These are phyloP conservation scores for Agrotis segetum DNA, from an alignment of 2,888 invertebrate species.

Conservation along the genomic window DNA sequence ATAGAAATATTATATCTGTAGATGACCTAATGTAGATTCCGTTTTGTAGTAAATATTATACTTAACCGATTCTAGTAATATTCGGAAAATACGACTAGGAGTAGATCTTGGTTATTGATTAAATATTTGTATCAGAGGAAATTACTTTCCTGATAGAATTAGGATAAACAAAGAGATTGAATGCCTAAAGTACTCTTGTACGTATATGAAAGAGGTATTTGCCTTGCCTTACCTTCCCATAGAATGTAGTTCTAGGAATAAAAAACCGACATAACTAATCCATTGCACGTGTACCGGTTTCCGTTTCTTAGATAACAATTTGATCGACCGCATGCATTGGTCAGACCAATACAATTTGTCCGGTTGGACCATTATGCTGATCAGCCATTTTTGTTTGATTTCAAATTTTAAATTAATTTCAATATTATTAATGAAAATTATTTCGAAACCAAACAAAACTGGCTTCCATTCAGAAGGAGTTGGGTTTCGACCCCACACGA, in stretches of 20 bases:
- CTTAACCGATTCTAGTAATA: neutral
- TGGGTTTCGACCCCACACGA: no score
- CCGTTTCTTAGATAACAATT: neutral
- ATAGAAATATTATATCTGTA: neutral
- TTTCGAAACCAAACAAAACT: no score
- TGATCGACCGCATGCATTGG: neutral
- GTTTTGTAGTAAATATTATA: neutral
- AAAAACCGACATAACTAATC: neutral
- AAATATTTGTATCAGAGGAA: neutral
- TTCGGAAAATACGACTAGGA: neutral
- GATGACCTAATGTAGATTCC: neutral
- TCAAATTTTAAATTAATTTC: no score
- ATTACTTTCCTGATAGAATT: neutral
- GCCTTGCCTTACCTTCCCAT: neutral
- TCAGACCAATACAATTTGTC: no score
- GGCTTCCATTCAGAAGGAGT: no score
- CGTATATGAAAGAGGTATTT: constrained; percentile 8
- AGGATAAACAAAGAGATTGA: neutral
- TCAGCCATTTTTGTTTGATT: no score
- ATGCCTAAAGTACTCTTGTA: neutral
- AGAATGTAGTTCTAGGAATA: neutral
- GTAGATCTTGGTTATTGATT: neutral
- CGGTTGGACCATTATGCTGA: no score
- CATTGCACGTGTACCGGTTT: neutral
- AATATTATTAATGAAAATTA: no score